phyloP scores from a whole-genome alignment of 2,888 invertebrate species.

The Nematopogon swammerdamellus region DNA sequence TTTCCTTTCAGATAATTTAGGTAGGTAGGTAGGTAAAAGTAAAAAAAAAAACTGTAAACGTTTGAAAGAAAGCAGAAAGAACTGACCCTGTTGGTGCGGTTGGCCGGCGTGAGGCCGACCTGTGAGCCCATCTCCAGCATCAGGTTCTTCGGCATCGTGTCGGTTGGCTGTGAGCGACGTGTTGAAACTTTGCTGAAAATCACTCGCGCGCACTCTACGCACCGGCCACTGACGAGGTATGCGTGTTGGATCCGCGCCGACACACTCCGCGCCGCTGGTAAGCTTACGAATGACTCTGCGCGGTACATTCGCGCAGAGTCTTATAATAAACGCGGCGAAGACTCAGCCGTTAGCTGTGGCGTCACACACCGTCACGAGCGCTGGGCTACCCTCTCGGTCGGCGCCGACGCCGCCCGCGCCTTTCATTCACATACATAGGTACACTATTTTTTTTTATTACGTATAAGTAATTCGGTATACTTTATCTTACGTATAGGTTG shows the following conservation, averaged over 20 bases:
- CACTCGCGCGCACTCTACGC: not conserved
- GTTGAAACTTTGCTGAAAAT: too few species aligned
- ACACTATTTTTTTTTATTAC: too few species aligned
- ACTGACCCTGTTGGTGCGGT: constrained; percentile 40
- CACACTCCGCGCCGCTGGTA: not conserved
- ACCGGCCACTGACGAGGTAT: not conserved
- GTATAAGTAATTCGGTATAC: too few species aligned
- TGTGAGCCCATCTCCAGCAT: constrained; percentile 51
- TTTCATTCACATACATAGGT: too few species aligned
- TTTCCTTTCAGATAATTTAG: too few species aligned
- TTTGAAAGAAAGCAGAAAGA: too few species aligned
- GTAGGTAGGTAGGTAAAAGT: too few species aligned
- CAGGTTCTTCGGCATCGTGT: constrained; percentile 45
- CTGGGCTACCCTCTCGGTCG: not conserved
- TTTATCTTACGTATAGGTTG: too few species aligned
- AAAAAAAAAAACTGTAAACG: too few species aligned
- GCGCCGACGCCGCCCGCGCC: not conserved
- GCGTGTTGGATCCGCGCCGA: not conserved
- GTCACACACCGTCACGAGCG: not conserved
- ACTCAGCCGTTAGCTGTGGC: not conserved
- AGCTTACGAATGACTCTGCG: not conserved
- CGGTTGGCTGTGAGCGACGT: not conserved
- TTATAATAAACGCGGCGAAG: not conserved
- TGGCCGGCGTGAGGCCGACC: constrained; percentile 40
- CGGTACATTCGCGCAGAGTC: not conserved